Evolutionary conservation across 2,797 vertebrate species (phyloP).

Genomic region (Sebastes alutus): DNA sequence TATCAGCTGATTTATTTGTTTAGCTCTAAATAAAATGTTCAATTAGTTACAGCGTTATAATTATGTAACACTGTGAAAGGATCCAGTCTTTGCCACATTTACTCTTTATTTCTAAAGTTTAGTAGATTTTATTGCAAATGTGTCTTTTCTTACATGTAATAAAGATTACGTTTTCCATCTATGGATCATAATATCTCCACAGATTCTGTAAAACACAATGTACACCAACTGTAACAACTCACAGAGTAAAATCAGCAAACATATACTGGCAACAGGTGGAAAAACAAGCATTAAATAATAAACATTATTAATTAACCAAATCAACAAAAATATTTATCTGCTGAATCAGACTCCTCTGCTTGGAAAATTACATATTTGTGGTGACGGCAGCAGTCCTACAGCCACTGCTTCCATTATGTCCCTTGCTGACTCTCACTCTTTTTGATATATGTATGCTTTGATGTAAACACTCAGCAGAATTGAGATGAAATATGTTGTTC

Average conservation of each 20-base stretch:
- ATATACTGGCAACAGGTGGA: background rate
- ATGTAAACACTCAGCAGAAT: conserved; percentile 19
- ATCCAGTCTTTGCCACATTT: background rate
- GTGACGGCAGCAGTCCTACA: background rate
- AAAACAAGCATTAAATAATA: background rate
- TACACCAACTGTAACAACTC: background rate
- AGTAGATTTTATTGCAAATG: background rate
- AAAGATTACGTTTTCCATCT: background rate
- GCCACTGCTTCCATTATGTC: background rate
- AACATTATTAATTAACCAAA: background rate
- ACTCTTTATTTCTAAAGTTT: background rate
- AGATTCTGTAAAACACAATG: background rate
- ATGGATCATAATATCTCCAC: background rate
- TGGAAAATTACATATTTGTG: background rate
- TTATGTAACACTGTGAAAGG: background rate
- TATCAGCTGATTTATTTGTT: background rate
- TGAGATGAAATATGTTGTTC: conserved; percentile 2
- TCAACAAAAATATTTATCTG: background rate
- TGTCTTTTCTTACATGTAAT: background rate
- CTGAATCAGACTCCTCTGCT: background rate
- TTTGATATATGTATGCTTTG: conserved; percentile 10
- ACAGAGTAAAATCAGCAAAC: background rate
- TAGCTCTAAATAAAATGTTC: background rate
- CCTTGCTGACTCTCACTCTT: conserved; percentile 3
- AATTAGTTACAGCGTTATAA: background rate